A percentile compares a stretch with the other conserved stretches of the same genome.
Evolutionary conservation across 2,797 vertebrate species (phyloP).

Genomic region (Peromyscus attwateri): DNA sequence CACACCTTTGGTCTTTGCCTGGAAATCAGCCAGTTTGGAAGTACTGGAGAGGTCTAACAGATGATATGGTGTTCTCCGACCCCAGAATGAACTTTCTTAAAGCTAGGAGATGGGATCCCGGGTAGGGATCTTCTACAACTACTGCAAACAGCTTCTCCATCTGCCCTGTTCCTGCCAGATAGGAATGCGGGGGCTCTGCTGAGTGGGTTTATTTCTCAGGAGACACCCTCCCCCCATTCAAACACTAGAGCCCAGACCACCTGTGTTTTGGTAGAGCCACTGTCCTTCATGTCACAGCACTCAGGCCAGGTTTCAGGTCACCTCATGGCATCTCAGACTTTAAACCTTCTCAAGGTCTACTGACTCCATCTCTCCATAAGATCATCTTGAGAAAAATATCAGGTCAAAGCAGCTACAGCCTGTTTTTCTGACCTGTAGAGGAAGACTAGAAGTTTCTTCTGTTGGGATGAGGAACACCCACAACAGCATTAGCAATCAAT

Average conservation of each 20-base stretch:
- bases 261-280: neutral
- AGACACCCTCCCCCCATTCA: neutral
- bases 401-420: neutral
- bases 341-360: neutral
- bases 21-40: neutral
- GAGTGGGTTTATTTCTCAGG: too few relatives aligned
- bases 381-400: neutral
- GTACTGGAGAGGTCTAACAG: neutral
- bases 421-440: neutral
- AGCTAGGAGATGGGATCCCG: neutral
- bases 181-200: too few relatives aligned
- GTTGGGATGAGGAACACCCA: neutral
- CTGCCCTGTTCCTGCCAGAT: neutral
- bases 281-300: too few relatives aligned
- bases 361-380: neutral
- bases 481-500: neutral
- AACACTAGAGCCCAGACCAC: neutral
- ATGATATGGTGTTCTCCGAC: neutral
- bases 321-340: neutral
- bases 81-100: accelerated
- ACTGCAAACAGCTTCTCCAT: neutral
- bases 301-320: neutral
- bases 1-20: neutral
- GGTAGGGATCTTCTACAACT: neutral
- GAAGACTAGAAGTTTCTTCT: neutral